These are phyloP conservation scores for Psix sp. DNA, from an alignment of 1,140 invertebrate genomes.

Conservation along the genomic window DNA sequence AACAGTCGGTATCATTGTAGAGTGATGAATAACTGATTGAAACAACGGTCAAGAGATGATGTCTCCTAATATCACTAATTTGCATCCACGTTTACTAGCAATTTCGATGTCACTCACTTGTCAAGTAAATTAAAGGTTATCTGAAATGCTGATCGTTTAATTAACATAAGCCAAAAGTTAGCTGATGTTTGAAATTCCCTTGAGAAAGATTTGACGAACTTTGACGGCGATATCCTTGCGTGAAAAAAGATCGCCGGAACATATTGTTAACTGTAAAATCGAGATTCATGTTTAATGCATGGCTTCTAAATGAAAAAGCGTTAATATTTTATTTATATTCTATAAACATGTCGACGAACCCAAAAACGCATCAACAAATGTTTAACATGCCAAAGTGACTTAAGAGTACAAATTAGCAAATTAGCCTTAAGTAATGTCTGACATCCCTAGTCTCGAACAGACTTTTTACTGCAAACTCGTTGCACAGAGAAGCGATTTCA, in stretches of 20 bases:
- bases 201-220: slow-evolving; percentile 1
- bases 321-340: slow-evolving; percentile 53
- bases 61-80: slow-evolving; percentile 13
- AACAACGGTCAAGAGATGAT: neutral
- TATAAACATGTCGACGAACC: slow-evolving; percentile 34
- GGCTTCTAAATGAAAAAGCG: slow-evolving; percentile 2
- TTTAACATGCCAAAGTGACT: slow-evolving; percentile 48
- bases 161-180: slow-evolving; percentile 5
- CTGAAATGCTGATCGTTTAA: slow-evolving; percentile 12
- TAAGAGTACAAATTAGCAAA: slow-evolving; percentile 55
- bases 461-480: slow-evolving; percentile 46
- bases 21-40: too few species aligned
- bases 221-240: neutral
- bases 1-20: too few species aligned
- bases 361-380: slow-evolving; percentile 41
- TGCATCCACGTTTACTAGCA: neutral
- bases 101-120: slow-evolving; percentile 22
- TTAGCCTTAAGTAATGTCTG: slow-evolving; percentile 46
- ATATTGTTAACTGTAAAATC: neutral
- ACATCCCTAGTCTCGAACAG: slow-evolving; percentile 37
- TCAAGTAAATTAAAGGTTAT: neutral
- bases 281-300: slow-evolving; percentile 27
- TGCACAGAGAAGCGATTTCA: slow-evolving; percentile 53
- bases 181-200: neutral
- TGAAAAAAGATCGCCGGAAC: neutral